Conservation (phyloP, 1,140 invertebrate species). For the Halesus radiatus region DNA sequence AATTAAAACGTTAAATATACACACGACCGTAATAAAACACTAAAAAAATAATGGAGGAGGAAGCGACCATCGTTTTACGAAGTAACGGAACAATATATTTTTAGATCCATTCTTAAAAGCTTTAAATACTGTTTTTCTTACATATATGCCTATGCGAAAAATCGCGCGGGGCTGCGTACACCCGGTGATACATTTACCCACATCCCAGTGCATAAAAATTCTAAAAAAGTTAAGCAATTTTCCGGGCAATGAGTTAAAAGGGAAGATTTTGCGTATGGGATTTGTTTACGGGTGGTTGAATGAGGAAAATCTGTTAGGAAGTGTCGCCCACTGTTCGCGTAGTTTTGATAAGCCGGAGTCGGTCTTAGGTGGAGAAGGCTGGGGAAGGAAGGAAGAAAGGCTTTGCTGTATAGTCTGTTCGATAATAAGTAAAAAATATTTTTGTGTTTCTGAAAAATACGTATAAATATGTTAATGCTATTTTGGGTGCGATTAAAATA, state of each 20-base stretch:
- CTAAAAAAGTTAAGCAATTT: neutral
- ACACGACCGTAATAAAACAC: neutral
- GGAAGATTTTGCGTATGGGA: neutral
- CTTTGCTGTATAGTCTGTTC: conserved; percentile 1
- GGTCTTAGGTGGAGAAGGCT: conserved; percentile 4
- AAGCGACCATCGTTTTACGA: neutral
- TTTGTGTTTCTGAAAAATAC: no score
- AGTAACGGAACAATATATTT: neutral
- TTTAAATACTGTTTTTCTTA: conserved; percentile 22
- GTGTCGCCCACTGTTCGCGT: no score
- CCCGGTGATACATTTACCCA: neutral
- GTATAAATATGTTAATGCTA: no score
- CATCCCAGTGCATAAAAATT: neutral
- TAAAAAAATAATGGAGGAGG: neutral
- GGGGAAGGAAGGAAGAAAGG: neutral
- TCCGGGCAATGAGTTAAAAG: neutral
- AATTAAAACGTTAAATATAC: neutral
- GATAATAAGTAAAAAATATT: no score
- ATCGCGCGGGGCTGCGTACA: neutral
- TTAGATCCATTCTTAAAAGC: neutral
- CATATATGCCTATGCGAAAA: conserved; percentile 2
- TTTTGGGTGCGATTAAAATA: no score
- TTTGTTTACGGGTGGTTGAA: neutral
- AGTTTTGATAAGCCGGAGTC: no score
- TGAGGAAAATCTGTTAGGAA: no score